Conservation (phyloP, 2,113 vertebrate species). For the Labeo catla region DNA sequence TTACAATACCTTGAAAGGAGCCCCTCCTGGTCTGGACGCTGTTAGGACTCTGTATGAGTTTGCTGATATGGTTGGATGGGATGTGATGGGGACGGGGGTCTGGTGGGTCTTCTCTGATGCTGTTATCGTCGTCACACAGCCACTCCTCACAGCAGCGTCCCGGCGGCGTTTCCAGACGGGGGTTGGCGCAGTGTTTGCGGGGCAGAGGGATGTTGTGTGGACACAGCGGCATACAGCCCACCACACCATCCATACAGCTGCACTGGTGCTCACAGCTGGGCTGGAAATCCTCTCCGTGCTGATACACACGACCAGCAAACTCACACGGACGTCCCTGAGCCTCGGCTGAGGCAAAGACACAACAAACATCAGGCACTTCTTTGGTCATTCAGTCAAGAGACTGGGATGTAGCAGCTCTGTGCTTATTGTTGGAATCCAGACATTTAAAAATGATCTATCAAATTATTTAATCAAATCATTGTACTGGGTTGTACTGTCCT, state of each 20-base stretch:
- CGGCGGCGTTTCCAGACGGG: constrained; percentile 59
- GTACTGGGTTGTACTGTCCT: not conserved
- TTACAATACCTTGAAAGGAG: constrained; percentile 63
- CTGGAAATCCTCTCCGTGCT: constrained; percentile 78
- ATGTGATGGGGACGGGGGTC: constrained; percentile 33
- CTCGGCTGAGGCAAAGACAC: constrained; percentile 64
- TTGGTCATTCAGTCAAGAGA: not conserved
- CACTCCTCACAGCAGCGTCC: constrained; percentile 77
- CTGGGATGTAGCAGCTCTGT: not conserved
- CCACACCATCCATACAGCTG: constrained; percentile 77
- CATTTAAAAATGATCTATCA: not conserved
- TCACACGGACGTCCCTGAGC: constrained; percentile 76
- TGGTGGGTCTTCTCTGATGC: constrained; percentile 69
- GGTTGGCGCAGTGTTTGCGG: constrained; percentile 64
- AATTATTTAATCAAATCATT: not conserved
- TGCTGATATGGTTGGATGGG: constrained; percentile 73
- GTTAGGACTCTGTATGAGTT: constrained; percentile 50
- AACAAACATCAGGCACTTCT: not conserved
- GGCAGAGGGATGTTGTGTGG: constrained; percentile 72
- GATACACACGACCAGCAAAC: constrained; percentile 73
- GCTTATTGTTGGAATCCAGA: not conserved
- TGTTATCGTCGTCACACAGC: constrained; percentile 76
- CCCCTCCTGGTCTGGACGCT: constrained; percentile 32
- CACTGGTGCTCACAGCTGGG: constrained; percentile 79
- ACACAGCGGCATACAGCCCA: constrained; percentile 80